phyloP scores from a whole-genome alignment of 2,888 invertebrate species.

The Ophion costatus region DNA sequence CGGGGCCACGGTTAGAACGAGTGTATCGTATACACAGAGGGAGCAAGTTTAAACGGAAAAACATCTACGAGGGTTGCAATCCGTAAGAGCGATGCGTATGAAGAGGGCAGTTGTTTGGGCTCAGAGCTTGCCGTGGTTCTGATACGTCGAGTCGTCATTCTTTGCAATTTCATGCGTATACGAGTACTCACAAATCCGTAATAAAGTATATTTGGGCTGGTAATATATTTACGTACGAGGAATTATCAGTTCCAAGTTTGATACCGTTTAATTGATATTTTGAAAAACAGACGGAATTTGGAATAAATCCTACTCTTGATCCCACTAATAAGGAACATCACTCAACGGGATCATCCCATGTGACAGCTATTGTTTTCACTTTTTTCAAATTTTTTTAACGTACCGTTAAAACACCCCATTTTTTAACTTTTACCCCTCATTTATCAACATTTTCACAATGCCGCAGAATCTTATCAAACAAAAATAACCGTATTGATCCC shows the following conservation, averaged over 20 bases:
- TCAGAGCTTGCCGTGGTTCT: background rate
- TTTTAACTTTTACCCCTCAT: no score
- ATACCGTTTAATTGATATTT: background rate
- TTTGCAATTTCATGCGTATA: conserved; percentile 7
- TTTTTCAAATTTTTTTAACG: no score
- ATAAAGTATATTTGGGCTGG: background rate
- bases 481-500: background rate
- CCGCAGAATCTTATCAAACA: no score
- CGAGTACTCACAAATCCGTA: background rate
- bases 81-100: conserved; percentile 23
- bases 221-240: background rate
- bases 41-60: conserved; percentile 36
- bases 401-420: no score
- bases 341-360: no score
- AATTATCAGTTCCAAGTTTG: background rate
- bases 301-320: background rate
- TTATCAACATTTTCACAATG: no score
- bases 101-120: conserved; percentile 2
- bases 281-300: background rate
- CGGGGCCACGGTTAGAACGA: conserved; percentile 4
- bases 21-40: conserved; percentile 21
- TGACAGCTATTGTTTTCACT: no score
- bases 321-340: background rate
- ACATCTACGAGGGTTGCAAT: conserved; percentile 40
- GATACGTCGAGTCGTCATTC: conserved; percentile 8